Conservation (phyloP, 2,888 invertebrate species). For the Hydrotaea diabolus region DNA sequence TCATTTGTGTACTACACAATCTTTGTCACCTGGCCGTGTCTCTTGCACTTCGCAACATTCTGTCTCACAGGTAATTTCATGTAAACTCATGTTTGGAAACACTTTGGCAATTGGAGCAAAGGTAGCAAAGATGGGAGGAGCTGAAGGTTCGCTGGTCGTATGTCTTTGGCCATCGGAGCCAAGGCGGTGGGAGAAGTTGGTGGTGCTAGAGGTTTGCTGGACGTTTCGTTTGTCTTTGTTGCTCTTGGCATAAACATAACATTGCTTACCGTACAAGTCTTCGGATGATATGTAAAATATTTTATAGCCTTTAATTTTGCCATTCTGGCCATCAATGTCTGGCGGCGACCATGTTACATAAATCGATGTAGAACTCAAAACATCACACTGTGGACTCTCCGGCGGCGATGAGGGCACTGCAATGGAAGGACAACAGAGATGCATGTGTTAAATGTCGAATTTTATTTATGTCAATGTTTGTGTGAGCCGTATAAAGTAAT, state of each 20-base stretch:
- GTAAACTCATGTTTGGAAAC: neutral
- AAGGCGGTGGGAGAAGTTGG: neutral
- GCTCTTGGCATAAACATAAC: neutral
- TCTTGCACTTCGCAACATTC: neutral
- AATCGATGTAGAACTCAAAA: slow-evolving; percentile 91
- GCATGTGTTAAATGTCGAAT: neutral
- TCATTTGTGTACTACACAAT: too few species aligned
- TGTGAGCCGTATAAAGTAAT: neutral
- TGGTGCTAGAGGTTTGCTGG: neutral
- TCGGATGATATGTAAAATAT: slow-evolving; percentile 90
- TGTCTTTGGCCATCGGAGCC: neutral
- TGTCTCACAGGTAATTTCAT: neutral
- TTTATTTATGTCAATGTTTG: neutral
- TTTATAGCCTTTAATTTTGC: slow-evolving; percentile 91
- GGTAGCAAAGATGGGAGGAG: neutral
- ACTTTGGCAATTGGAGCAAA: neutral
- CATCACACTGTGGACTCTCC: slow-evolving; percentile 90
- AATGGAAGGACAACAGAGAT: slow-evolving; percentile 30
- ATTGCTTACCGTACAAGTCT: slow-evolving; percentile 87
- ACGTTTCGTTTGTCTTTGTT: neutral
- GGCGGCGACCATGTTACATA: slow-evolving; percentile 94
- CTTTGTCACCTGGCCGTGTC: too few species aligned
- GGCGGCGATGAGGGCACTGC: slow-evolving; percentile 93
- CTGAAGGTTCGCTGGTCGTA: neutral
- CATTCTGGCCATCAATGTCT: slow-evolving; percentile 90